Conservation (phyloP, 2,888 invertebrate genomes). For the Metacarcinus magister region DNA sequence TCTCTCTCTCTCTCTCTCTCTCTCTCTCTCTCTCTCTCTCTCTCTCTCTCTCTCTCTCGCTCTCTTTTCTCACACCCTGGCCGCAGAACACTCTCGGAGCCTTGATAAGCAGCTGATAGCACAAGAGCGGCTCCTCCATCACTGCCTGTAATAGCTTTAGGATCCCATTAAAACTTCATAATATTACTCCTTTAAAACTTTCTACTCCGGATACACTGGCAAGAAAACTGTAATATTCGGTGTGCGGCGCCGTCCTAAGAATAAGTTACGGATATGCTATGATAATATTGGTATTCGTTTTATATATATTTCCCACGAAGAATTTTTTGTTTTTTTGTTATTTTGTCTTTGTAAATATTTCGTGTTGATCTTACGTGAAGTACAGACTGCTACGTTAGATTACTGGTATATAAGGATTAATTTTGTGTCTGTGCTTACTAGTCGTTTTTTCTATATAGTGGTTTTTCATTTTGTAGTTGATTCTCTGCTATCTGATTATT, state of each 20-base stretch:
- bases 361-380: too few species aligned
- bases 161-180: slow-evolving; percentile 45
- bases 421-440: too few species aligned
- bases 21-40: slow-evolving; percentile 40
- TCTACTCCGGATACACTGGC: neutral
- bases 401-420: too few species aligned
- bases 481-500: too few species aligned
- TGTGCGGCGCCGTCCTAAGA: neutral
- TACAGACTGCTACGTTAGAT: too few species aligned
- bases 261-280: neutral
- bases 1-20: slow-evolving; percentile 10
- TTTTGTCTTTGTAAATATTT: too few species aligned
- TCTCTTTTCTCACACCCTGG: neutral
- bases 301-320: too few species aligned
- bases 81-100: neutral
- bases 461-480: too few species aligned
- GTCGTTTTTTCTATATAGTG: too few species aligned
- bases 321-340: too few species aligned
- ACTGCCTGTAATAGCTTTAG: neutral
- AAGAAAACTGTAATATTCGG: neutral
- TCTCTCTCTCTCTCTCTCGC: slow-evolving; percentile 8
- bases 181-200: slow-evolving; percentile 27
- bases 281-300: neutral
- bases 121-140: neutral
- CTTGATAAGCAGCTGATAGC: slow-evolving; percentile 28